Conservation (phyloP, 2,797 vertebrate species). For the Rhinatrema bivittatum region DNA sequence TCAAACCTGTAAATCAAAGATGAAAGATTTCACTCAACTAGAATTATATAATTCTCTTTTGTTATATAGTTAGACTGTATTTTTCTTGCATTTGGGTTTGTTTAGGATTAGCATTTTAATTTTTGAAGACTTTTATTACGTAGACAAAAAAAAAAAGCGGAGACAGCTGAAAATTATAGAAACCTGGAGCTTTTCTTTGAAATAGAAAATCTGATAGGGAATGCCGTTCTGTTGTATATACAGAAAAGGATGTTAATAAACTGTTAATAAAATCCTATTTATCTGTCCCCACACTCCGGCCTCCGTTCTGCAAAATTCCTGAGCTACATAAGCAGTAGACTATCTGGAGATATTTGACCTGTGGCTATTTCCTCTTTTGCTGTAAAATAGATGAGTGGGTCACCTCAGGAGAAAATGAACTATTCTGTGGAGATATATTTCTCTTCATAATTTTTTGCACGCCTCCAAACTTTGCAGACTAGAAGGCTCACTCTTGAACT, state of each 20-base stretch:
- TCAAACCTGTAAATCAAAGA: slow-evolving; percentile 67
- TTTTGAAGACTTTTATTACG: slow-evolving; percentile 63
- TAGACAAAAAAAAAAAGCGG: slow-evolving; percentile 46
- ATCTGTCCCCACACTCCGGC: no score
- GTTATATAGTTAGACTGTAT: slow-evolving; percentile 56
- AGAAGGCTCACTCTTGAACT: no score
- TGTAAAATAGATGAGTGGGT: no score
- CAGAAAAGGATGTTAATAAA: slow-evolving; percentile 39
- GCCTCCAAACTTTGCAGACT: no score
- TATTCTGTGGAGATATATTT: no score
- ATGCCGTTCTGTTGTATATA: slow-evolving; percentile 42
- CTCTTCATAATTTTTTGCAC: no score
- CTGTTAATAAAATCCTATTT: slow-evolving; percentile 23
- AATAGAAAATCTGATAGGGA: slow-evolving; percentile 48
- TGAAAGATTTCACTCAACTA: slow-evolving; percentile 71
- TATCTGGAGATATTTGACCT: no score
- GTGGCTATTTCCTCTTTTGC: no score
- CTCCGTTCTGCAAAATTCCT: no score
- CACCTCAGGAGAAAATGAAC: no score
- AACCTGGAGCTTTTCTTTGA: slow-evolving; percentile 55
- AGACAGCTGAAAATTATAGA: slow-evolving; percentile 45
- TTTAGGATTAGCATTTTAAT: slow-evolving; percentile 62
- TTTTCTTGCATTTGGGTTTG: slow-evolving; percentile 58
- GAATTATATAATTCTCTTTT: slow-evolving; percentile 74
- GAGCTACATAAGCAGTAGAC: no score